Evolutionary conservation across 2,797 vertebrate genomes (phyloP).

Genomic region (Oreochromis grahami): DNA sequence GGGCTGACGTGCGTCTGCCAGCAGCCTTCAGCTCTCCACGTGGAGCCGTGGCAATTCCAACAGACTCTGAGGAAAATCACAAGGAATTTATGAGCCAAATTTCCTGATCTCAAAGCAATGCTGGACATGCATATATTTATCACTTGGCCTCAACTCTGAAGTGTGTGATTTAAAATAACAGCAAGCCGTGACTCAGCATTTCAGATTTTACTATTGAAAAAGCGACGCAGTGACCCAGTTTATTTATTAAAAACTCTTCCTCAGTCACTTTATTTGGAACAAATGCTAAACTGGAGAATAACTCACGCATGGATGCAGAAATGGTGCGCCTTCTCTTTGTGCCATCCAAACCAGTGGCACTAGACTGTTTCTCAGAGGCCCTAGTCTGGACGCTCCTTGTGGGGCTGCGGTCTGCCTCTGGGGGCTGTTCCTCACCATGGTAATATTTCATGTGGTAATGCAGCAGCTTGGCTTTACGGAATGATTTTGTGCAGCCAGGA

Average conservation of each 20-base stretch:
- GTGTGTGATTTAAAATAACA: background rate
- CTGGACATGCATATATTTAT: background rate
- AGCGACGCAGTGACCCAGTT: background rate
- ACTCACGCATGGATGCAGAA: slow-evolving; percentile 87
- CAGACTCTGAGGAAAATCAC: slow-evolving; percentile 42
- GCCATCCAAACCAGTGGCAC: slow-evolving; percentile 66
- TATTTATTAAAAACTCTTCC: background rate
- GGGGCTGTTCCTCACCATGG: slow-evolving; percentile 78
- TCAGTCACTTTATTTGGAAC: background rate
- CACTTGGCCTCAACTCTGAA: background rate
- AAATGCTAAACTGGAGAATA: background rate
- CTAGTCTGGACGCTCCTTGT: slow-evolving; percentile 85
- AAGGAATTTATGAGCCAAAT: background rate
- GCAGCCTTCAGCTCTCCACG: slow-evolving; percentile 66
- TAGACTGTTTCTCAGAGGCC: slow-evolving; percentile 81
- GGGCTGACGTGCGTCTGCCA: slow-evolving; percentile 75
- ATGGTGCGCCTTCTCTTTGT: slow-evolving; percentile 84
- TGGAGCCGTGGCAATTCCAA: slow-evolving; percentile 44
- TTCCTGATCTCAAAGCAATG: background rate
- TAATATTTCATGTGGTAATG: slow-evolving; percentile 99
- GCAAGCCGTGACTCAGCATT: background rate
- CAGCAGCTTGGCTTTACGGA: slow-evolving; percentile 94
- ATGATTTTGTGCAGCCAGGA: slow-evolving; percentile 91
- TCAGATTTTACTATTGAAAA: background rate
- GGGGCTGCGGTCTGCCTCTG: slow-evolving; percentile 79